phyloP scores from a whole-genome alignment of 2,113 vertebrate species.

The Lagopus muta region DNA sequence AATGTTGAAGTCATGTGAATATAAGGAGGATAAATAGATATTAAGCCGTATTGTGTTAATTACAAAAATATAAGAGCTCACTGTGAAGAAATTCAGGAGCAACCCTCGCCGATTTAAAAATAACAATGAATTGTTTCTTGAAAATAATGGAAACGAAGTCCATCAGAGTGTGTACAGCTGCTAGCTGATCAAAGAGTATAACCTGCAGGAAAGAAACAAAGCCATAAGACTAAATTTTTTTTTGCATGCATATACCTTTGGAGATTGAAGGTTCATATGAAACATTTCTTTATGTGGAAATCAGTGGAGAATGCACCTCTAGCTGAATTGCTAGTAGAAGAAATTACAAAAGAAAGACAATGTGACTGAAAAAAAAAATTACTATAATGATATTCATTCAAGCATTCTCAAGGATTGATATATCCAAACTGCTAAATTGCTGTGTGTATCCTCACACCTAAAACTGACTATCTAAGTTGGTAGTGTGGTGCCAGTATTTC shows the following conservation, averaged over 20 bases:
- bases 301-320: not conserved
- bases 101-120: not conserved
- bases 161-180: not conserved
- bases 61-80: not conserved
- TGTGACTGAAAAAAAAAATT: not conserved
- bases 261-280: not conserved
- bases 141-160: not conserved
- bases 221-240: not conserved
- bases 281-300: not conserved
- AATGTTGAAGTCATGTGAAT: not conserved
- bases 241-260: not conserved
- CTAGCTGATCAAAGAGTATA: not conserved
- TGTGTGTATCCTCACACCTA: slow-evolving; percentile 42
- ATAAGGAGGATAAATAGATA: not conserved
- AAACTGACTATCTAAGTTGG: slow-evolving; percentile 4
- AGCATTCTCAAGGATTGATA: not conserved
- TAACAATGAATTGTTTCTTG: not conserved
- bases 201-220: not conserved
- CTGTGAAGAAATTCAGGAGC: not conserved
- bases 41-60: not conserved
- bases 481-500: slow-evolving; percentile 34
- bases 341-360: not conserved
- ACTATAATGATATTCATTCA: not conserved
- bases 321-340: not conserved
- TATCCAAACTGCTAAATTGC: not conserved